These are phyloP conservation scores for Pasiphila rectangulata DNA, from an alignment of 2,888 invertebrate species.

Conservation along the genomic window DNA sequence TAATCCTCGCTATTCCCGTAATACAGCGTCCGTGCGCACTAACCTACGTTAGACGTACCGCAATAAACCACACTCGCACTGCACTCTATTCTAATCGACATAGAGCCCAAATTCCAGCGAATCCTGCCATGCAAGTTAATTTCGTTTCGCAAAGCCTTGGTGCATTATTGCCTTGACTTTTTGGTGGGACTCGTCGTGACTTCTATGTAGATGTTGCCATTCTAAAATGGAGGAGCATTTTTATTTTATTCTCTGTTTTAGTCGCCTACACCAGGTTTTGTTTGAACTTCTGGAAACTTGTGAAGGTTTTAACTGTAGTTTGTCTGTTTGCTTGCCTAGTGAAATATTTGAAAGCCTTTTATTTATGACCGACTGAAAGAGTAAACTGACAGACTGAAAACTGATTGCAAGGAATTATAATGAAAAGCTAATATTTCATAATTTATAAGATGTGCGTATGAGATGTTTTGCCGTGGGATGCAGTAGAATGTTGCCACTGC, in stretches of 20 bases:
- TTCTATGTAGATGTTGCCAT: slow-evolving; percentile 1
- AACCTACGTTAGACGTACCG: slow-evolving; percentile 14
- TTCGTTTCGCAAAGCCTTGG: slow-evolving; percentile 29
- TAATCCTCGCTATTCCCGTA: slow-evolving; percentile 21
- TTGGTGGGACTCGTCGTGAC: slow-evolving; percentile 16
- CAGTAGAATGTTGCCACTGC: no score
- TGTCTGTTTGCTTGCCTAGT: no score
- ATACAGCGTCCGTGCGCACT: slow-evolving; percentile 18
- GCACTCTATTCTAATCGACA: not conserved
- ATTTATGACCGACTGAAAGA: no score
- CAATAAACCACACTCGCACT: not conserved
- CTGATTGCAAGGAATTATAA: no score
- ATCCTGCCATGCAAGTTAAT: slow-evolving; percentile 18
- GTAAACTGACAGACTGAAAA: no score
- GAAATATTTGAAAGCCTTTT: no score
- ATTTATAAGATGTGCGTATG: no score
- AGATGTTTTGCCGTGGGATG: no score
- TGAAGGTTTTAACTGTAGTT: no score
- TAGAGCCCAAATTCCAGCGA: slow-evolving; percentile 5
- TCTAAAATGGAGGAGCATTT: not conserved
- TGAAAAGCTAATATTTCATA: no score
- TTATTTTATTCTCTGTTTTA: not conserved
- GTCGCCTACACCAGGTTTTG: not conserved
- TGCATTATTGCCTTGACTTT: slow-evolving; percentile 29
- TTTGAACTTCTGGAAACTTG: not conserved